Evolutionary conservation across 2,113 vertebrate genomes (phyloP).

Genomic region (Brienomyrus brachyistius): DNA sequence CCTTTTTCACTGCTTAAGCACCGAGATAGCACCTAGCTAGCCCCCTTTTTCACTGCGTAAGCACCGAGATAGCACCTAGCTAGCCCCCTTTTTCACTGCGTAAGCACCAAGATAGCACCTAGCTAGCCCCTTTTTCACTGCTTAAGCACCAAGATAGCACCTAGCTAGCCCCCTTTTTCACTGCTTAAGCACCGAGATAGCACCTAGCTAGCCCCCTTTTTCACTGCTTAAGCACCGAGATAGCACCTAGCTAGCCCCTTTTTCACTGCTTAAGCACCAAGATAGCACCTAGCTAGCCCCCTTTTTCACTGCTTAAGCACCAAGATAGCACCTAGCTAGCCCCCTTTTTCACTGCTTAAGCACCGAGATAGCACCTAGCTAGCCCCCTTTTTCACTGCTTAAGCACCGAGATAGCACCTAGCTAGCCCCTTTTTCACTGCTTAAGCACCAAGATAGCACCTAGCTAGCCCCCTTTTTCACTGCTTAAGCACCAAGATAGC

Average conservation of each 20-base stretch:
- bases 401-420: background rate
- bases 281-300: too few relatives aligned
- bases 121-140: background rate
- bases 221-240: too few relatives aligned
- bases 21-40: background rate
- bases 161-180: background rate
- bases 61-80: background rate
- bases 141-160: background rate
- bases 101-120: too few relatives aligned
- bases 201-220: background rate
- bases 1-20: background rate
- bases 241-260: too few relatives aligned
- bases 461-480: background rate
- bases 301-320: too few relatives aligned
- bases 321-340: too few relatives aligned
- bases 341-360: background rate
- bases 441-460: too few relatives aligned
- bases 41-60: background rate
- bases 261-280: background rate
- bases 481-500: background rate
- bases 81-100: too few relatives aligned
- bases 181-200: too few relatives aligned
- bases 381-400: background rate
- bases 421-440: too few relatives aligned
- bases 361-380: background rate